Base-by-base conservation (phyloP, 2,113 vertebrate genomes). In the Pterocles burchelli region DNA sequence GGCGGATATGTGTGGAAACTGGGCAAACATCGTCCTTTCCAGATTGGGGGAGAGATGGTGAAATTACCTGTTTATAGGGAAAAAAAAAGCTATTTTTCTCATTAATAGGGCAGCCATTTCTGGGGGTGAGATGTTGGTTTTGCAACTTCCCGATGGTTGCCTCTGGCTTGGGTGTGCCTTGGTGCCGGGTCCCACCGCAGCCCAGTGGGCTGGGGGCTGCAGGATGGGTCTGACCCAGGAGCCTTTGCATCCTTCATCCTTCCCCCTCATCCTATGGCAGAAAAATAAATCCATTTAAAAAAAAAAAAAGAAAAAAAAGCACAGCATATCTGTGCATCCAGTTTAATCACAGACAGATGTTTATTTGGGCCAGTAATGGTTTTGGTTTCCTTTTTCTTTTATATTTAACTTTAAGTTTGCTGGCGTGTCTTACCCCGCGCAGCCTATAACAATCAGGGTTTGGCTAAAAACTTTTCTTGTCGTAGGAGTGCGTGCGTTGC, bases 1-100 rank as follows among this genome's bases (percentile, higher is more conserved):
- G 88, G 88, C 65, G 92, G 96, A 94, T 96, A n/a, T 55, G 76
- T 94, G 88, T 93, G 96, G 96, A 92, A 93, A 97, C 96, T 95
- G 90, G 88, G 95, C 96, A 96, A 96, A 97, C 96, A 95, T 49
- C 20, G 73, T 48, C 95, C 90, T 86, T 94, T 96, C 93, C 95
- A 72, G 83, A 9, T 13, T 36, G 54, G 85, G 67, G 86, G 75
- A 74, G 90, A 84, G 88, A 22, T 68, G 28, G 58, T 85, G 89
- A 90, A 93, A 91, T 79, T 85, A 76, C 89, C 91, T 91, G 91
- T 46, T 96, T 33, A 61, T 20, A 76, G 74, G 5, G 2, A 4
- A 57, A n/a, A 21, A 31, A 48, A 38, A 17, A 52, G 11, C 4
- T 3, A 17, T 67, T 94, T 90, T 89, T 75, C 72, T 67, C 45